Base-by-base conservation (phyloP, 2,888 invertebrate species). In the Diploptera punctata region DNA sequence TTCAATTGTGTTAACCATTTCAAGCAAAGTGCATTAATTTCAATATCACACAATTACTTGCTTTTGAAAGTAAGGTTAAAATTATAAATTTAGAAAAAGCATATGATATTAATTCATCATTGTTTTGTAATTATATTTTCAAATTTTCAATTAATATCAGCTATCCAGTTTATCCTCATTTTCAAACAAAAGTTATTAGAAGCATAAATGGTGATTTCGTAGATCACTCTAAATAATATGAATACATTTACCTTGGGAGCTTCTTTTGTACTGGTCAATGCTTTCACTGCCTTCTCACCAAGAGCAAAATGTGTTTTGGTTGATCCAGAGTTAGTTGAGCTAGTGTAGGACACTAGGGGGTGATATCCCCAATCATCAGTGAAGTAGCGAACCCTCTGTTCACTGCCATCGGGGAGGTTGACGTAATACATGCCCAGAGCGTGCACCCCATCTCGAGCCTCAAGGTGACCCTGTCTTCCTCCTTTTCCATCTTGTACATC, bases 281-380 rank as follows among this genome's bases (percentile, higher is more conserved):
- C 84, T 69, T 86, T 83, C 1, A 88, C 82, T 1, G 88, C 87
- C 77, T 85, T 84, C 78, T 87, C 85, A 0, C 88, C 89, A 0
- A 88, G 80, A 0, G 88, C 87, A 72, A 89, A 85, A 77, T 84
- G 85, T 0, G 87, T 82, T 18, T 84, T 82, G 57, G 86, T 83
- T n/a, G 73, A 49, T 76, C 86, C 86, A 61, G 85, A 83, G 0
- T 85, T 84, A 52, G 85, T 85, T 16, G 82, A 82, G 29, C 86
- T 86, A 78, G 84, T 85, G 78, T 89, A 86, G 68, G 86, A 84
- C 61, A 88, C 86, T 19, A 88, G 85, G 5, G 90, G 88, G 82
- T 90, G 90, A 81, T 88, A 90, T 16, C 89, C 89, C 85, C 86
- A 88, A 77, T 86, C 86, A 78, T 90, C 89, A 0, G 88, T 88